These are phyloP conservation scores for Lissonota sp. DNA, from an alignment of 2,888 invertebrate species.

Conservation along the genomic window DNA sequence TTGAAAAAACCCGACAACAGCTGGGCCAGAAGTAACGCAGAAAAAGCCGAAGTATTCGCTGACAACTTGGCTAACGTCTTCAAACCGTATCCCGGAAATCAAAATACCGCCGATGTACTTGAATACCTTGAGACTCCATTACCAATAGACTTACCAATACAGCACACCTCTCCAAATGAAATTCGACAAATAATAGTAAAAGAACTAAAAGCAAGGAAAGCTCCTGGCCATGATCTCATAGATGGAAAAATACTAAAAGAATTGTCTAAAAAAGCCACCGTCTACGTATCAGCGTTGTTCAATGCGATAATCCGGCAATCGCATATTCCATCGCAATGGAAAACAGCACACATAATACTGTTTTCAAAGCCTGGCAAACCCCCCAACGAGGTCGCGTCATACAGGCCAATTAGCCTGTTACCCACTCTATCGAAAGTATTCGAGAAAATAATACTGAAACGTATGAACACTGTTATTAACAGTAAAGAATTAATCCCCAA, in stretches of 20 bases:
- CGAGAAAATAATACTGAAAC: conserved; percentile 68
- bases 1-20: conserved; percentile 38
- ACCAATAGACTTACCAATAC: conserved; percentile 20
- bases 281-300: conserved; percentile 11
- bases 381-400: conserved; percentile 30
- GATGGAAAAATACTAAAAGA: conserved; percentile 29
- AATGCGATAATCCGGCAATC: conserved; percentile 30
- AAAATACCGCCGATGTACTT: background rate
- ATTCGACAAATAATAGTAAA: conserved; percentile 7
- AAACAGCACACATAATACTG: conserved; percentile 43
- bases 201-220: conserved; percentile 30
- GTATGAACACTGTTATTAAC: conserved; percentile 45
- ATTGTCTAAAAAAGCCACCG: conserved; percentile 24
- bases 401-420: conserved; percentile 53
- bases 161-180: conserved; percentile 21
- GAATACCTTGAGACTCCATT: conserved; percentile 18
- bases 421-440: conserved; percentile 54
- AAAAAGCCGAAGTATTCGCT: conserved; percentile 56
- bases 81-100: conserved; percentile 12
- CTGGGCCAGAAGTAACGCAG: conserved; percentile 57
- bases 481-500: background rate
- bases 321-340: conserved; percentile 44
- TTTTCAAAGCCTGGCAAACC: conserved; percentile 27
- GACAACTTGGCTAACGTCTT: conserved; percentile 59
- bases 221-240: conserved; percentile 3